Conservation (phyloP, 2,888 invertebrate species). For the Cantharis rustica region DNA sequence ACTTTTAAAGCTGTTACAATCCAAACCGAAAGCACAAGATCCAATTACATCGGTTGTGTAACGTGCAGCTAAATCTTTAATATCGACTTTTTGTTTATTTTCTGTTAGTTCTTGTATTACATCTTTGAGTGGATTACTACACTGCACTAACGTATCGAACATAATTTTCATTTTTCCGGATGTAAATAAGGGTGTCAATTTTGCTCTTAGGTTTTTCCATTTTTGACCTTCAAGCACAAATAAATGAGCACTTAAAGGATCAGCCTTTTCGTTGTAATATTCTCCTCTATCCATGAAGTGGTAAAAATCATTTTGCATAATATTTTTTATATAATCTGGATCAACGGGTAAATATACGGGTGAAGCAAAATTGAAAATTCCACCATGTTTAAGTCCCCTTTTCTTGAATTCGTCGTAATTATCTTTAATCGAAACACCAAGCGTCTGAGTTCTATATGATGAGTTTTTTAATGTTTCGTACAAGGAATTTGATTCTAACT, state of each 20-base stretch:
- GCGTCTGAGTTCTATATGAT: background rate
- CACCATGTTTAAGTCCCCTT: background rate
- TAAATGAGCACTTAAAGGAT: too few relatives aligned
- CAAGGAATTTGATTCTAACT: background rate
- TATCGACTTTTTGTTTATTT: background rate
- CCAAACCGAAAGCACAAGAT: background rate
- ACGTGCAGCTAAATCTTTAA: background rate
- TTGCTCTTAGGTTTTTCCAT: too few relatives aligned
- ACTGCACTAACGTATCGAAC: too few relatives aligned
- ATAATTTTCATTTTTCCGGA: too few relatives aligned
- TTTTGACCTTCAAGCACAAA: too few relatives aligned
- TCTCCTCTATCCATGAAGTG: too few relatives aligned
- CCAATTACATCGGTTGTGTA: background rate
- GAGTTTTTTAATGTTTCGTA: conserved; percentile 18
- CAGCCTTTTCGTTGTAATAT: too few relatives aligned
- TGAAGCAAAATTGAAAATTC: background rate
- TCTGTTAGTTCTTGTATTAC: background rate
- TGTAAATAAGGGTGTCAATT: too few relatives aligned
- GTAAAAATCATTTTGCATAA: too few relatives aligned
- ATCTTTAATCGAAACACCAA: background rate
- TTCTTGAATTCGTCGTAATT: conserved; percentile 9
- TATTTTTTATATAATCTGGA: too few relatives aligned
- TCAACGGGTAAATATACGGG: too few relatives aligned
- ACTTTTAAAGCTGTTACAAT: background rate
- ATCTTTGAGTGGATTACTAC: background rate